phyloP scores from a whole-genome alignment of 1,140 invertebrate species.

The Phocides pigmalion region DNA sequence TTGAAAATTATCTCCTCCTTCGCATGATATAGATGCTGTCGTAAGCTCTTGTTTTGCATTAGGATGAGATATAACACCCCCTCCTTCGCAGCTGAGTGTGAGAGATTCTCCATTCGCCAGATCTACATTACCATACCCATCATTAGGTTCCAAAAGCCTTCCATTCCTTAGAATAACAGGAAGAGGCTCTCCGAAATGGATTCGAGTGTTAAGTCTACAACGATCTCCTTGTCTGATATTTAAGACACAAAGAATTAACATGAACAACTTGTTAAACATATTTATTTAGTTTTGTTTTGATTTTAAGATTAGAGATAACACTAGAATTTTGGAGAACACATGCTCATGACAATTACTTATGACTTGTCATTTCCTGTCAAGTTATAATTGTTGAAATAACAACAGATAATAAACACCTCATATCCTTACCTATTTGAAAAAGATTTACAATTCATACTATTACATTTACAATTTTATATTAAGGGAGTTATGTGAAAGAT shows the following conservation, averaged over 20 bases:
- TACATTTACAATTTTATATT: too few relatives aligned
- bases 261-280: conserved; percentile 53
- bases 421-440: too few relatives aligned
- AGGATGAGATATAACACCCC: conserved; percentile 51
- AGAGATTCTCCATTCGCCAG: conserved; percentile 56
- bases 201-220: conserved; percentile 59
- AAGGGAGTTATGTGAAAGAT: too few relatives aligned
- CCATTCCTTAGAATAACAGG: conserved; percentile 62
- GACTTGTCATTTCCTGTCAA: too few relatives aligned
- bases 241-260: conserved; percentile 59
- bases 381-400: too few relatives aligned
- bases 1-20: conserved; percentile 57
- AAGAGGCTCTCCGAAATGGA: conserved; percentile 61
- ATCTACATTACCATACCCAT: conserved; percentile 57
- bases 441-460: too few relatives aligned
- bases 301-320: not conserved
- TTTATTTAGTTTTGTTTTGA: not conserved
- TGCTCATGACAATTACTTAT: too few relatives aligned
- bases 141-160: conserved; percentile 61
- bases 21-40: conserved; percentile 57
- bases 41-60: conserved; percentile 34
- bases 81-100: conserved; percentile 60
- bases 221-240: conserved; percentile 48
- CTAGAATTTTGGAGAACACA: conserved; percentile 8
- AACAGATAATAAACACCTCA: too few relatives aligned